Evolutionary conservation across 1,140 invertebrate genomes (phyloP).

Genomic region (Trachymyrmex septentrionalis): DNA sequence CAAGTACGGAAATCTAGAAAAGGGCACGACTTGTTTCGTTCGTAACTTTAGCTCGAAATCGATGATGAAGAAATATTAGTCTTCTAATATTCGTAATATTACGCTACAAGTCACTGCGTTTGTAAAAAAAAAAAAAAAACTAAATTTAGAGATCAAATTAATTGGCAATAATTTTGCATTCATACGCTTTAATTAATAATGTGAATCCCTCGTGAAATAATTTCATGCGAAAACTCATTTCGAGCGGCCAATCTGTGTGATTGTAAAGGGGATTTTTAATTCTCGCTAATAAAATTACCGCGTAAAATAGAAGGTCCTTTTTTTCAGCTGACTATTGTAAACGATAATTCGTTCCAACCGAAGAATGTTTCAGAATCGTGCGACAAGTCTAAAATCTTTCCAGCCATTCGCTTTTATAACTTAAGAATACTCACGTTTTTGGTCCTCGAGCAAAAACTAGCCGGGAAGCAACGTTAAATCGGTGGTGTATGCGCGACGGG

Average conservation of each 20-base stretch:
- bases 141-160: background rate
- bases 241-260: background rate
- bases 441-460: background rate
- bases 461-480: background rate
- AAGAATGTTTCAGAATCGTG: background rate
- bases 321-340: background rate
- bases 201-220: background rate
- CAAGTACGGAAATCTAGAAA: background rate
- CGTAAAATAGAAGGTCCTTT: background rate
- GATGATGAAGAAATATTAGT: background rate
- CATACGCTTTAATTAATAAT: slow-evolving; percentile 15
- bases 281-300: slow-evolving; percentile 19
- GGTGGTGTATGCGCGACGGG: background rate
- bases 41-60: background rate
- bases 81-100: background rate
- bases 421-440: background rate
- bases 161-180: background rate
- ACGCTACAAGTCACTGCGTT: background rate
- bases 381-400: background rate
- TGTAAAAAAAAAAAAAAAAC: background rate
- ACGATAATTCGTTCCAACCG: background rate
- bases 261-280: slow-evolving; percentile 15
- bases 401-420: background rate
- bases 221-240: slow-evolving; percentile 30
- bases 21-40: background rate